Percentiles rank a stretch among this genome's conserved stretches.
Conservation (phyloP, 2,888 invertebrate species). For the Galerucella nymphaeae region DNA sequence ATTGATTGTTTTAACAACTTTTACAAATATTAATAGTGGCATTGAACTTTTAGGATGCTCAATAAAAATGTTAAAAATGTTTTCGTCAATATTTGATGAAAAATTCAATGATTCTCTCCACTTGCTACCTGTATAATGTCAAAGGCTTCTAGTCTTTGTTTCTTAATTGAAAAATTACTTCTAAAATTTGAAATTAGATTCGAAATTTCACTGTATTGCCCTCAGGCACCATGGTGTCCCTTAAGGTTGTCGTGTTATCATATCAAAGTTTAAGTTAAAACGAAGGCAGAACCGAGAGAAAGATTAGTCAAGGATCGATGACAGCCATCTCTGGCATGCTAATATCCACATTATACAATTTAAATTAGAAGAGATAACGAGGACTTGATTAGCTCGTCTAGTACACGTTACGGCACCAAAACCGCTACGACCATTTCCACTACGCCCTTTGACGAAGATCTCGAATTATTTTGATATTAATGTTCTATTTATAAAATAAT, state of each 20-base stretch:
- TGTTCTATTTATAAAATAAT: background rate
- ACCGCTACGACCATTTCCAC: background rate
- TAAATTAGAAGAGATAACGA: slow-evolving; percentile 62
- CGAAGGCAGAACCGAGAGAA: slow-evolving; percentile 29
- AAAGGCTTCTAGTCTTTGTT: too few relatives aligned
- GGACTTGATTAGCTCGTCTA: slow-evolving; percentile 62
- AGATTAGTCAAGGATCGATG: slow-evolving; percentile 61
- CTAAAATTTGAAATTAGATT: too few relatives aligned
- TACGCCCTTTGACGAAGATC: background rate
- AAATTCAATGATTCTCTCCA: too few relatives aligned
- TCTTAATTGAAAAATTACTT: too few relatives aligned
- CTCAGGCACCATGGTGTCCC: too few relatives aligned
- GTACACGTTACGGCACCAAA: slow-evolving; percentile 55
- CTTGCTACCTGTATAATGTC: too few relatives aligned
- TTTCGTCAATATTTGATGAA: too few relatives aligned
- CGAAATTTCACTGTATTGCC: too few relatives aligned
- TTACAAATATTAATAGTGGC: too few relatives aligned
- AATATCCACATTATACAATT: slow-evolving; percentile 62
- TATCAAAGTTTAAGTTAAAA: background rate
- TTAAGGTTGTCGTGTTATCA: background rate
- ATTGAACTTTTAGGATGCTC: too few relatives aligned
- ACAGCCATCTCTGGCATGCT: slow-evolving; percentile 58
- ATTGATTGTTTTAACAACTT: too few relatives aligned
- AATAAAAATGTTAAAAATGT: too few relatives aligned
- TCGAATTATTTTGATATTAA: background rate